Conservation (phyloP, 2,797 vertebrate genomes). For the Gephyroberyx darwinii region DNA sequence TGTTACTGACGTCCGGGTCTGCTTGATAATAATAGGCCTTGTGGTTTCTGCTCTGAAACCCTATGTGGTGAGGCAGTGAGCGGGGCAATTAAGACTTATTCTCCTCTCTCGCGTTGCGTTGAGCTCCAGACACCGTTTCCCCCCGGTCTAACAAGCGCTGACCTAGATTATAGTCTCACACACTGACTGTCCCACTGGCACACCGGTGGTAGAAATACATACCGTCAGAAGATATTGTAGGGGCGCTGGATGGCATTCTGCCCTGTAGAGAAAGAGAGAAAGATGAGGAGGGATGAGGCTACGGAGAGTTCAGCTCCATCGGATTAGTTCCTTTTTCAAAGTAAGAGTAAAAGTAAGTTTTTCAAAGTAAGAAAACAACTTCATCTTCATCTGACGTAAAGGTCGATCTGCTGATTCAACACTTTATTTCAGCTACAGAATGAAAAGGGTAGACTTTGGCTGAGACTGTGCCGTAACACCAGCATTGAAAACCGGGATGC, state of each 20-base stretch:
- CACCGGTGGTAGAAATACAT: not conserved
- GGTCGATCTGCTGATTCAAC: not conserved
- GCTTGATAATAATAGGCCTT: constrained; percentile 14
- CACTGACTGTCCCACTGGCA: not conserved
- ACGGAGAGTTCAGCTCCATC: not conserved
- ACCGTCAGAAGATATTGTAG: constrained; percentile 65
- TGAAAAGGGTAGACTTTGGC: not conserved
- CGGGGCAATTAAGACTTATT: constrained; percentile 12
- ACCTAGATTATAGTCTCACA: not conserved
- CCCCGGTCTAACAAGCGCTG: not conserved
- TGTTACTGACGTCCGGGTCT: constrained; percentile 43
- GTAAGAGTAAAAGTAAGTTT: no score
- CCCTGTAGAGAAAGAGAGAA: constrained; percentile 67
- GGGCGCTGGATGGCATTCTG: constrained; percentile 54
- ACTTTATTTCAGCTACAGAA: not conserved
- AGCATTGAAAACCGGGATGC: no score
- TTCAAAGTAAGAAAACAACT: no score
- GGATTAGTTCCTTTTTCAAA: no score
- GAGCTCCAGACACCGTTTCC: not conserved
- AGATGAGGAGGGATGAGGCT: not conserved
- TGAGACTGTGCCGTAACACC: no score
- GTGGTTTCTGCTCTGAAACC: not conserved
- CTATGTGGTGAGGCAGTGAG: constrained; percentile 14
- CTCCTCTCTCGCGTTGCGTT: constrained; percentile 13
- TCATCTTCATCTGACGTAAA: no score